Base-by-base conservation (phyloP, 2,888 invertebrate species). In the Pseudeuparius sepicola region DNA sequence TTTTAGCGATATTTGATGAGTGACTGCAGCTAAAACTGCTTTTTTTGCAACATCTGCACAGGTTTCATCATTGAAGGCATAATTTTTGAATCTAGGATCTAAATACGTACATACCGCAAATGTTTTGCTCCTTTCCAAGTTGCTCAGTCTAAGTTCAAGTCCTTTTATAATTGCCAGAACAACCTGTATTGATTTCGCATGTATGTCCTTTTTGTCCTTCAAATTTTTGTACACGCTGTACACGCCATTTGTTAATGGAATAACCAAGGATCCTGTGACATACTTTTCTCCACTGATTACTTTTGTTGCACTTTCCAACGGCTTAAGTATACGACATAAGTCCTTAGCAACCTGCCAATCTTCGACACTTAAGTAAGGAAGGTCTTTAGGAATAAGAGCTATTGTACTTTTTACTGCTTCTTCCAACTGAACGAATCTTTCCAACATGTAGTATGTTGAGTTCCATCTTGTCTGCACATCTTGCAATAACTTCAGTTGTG, bases 391-490 rank as follows among this genome's bases (percentile, higher is more conserved):
- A 14, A 47, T 6, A 14, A 42, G 31, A 9, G 42, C 47, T 13
- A 50, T 33, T 17, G 47, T 43, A 9, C 40, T 37, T 33, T 43
- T 18, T 9, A 50, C 25, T 4, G 42, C 31, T 14, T 42, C 37
- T 36, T 45, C 39, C 3, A 47, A 18, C 25, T 38, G 33, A 4
- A 36, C 10, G 38, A 50, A 44, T 16, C 45, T 34, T 16, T 46
- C 39, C 10, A 45, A 3, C 49, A 48, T 49, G 30, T 45, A 43
- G 24, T 40, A 47, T 2, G 44, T 46, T 10, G 46, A 41, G 30
- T 45, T 46, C 46, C 46, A 44, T 7, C 46, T 17, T 7, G 48
- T 48, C 4, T 27, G 14, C 2, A 48, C 46, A 31, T 42, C 43
- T 35, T 45, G 40, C 2, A 41, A 10, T 14, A 45, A 24, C 36